Base-by-base conservation (phyloP, 2,888 invertebrate species). In the Nomada fabriciana region DNA sequence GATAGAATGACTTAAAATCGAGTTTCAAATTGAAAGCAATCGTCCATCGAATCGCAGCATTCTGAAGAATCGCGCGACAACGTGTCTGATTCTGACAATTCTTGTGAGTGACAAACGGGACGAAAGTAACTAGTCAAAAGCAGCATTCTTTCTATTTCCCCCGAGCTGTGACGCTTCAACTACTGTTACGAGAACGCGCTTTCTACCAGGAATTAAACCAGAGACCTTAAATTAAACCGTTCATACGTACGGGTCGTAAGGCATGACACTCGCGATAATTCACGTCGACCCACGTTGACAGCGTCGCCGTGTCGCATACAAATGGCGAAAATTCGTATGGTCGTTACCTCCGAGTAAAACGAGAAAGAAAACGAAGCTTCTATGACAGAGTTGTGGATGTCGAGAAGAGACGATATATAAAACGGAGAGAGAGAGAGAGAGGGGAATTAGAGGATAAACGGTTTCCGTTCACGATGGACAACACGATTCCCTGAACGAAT, bases 171-270 rank as follows among this genome's bases (percentile, higher is more conserved):
- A 23, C 52, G 29, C 76, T 47, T 43, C 36, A 76, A 86, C 88
- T 87, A 88, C 88, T 84, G 88, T 91, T 88, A 84, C 88, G 88
- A 89, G 89, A 89, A 18, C 73, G 86, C 87, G 89, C 89, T 88
- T 90, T 91, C 89, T 89, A 91, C 91, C 89, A 88, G 88, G 91
- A 92, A 92, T 92, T 89, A 92, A 92, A 89, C 88, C 88, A 86
- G 83, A 90, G 90, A 92, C 91, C 91, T 92, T 92, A 92, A 92
- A 92, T 92, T 92, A 91, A 92, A 91, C 90, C 89, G 90, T 90
- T 90, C 90, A 88, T 91, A 89, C 89, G 86, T 76, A 74, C 83
- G 89, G 90, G 88, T 89, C 90, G 90, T 86, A 86, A 87, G 89
- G 81, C 84, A 88, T 89, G 92, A 92, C 91, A 90, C 90, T 89